Evolutionary conservation across 2,113 vertebrate genomes (phyloP), one percentile per base, ranked within the genome.

Genomic region (Zosterops pallidus): DNA sequence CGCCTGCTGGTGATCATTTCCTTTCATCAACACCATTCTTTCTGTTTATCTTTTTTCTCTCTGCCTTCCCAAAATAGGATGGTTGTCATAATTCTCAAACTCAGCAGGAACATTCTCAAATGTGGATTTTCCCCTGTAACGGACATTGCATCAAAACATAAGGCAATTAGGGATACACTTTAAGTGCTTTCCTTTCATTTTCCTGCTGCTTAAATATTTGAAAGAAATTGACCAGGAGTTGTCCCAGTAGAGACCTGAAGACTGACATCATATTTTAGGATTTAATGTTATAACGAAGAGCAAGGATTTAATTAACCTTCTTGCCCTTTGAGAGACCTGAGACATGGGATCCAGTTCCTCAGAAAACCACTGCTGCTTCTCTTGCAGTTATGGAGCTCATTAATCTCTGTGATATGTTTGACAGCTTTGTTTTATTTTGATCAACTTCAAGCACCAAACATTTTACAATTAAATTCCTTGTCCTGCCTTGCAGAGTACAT

Each of bases 271-370:
- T 81, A 67, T 89, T 86, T 92, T 64, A 89, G 55, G 76, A 88
- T 81, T 93, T 70, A 63, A 52, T 78, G 33, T 86, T 68, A 8
- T 35, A 90, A 86, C 52, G 68, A 67, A 63, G 55, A 94, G 65
- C 28, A 35, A 63, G 29, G 41, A 24, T 83, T 94, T 94, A 90
- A 94, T 94, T 95, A 89, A 92, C 60, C 64, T 89, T 81, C 52
- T 60, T 62, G 35, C 77, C 63, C 76, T 50, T 70, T 63, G 76
- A 47, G 77, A 87, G 81, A 84, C 76, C 71, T 33, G 52, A 94
- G 60, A 84, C 19, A 81, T 6, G 8, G 42, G 72, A 86, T 83
- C 47, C 47, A 71, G 31, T 56, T 89, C 72, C 76, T 78, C 60
- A 44, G 57, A 63, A 96, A 94, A 75, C 35, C 62, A 59, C 86